Percentiles rank a stretch among this genome's conserved stretches.
Conservation (phyloP, 2,113 vertebrate genomes). For the Erpornis zantholeuca region DNA sequence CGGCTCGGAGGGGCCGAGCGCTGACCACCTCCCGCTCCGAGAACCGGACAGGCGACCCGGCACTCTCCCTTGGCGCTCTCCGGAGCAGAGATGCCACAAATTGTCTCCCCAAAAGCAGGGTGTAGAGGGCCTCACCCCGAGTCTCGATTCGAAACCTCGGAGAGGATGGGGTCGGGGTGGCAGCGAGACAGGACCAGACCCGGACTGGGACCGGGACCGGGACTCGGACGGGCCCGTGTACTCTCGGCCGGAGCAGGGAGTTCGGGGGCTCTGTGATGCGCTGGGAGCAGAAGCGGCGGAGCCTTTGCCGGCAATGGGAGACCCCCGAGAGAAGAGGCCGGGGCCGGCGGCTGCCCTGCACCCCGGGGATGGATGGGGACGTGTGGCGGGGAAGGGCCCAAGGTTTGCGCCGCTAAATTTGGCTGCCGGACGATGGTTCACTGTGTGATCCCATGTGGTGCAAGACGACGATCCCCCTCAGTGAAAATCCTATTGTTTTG, state of each 20-base stretch:
- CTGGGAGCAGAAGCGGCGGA: neutral
- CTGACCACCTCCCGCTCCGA: neutral
- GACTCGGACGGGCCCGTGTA: neutral
- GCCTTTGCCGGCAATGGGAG: neutral
- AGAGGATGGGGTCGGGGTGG: neutral
- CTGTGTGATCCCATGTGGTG: fast-evolving
- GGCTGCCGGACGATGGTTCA: neutral
- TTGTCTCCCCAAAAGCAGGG: neutral
- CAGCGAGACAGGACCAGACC: neutral
- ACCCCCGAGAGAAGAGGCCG: neutral
- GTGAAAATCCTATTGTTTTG: neutral
- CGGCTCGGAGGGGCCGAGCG: neutral
- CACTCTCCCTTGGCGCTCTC: neutral
- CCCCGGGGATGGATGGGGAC: neutral
- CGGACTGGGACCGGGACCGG: neutral
- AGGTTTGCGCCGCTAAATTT: neutral
- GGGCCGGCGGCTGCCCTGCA: neutral
- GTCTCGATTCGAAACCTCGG: neutral
- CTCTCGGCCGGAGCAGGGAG: neutral
- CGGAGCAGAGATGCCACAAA: neutral
- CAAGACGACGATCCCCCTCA: neutral
- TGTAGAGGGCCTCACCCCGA: neutral
- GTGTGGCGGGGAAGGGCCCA: neutral
- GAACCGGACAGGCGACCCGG: neutral
- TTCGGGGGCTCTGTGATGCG: neutral